Evolutionary conservation across 2,797 vertebrate genomes (phyloP), one percentile per base, ranked within the genome.

Genomic region (Alcedo quadribrachys): DNA sequence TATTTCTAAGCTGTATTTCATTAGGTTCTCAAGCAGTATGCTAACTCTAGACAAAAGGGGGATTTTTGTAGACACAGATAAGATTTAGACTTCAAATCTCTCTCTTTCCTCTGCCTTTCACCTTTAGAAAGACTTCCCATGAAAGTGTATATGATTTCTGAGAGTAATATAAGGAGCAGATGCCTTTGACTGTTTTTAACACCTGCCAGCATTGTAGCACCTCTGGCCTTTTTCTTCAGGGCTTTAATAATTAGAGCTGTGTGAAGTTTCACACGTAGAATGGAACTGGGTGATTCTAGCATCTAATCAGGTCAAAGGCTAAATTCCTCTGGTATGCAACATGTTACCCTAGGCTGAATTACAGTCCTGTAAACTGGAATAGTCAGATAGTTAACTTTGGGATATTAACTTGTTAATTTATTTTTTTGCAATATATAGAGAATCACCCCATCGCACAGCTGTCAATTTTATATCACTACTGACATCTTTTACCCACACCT

Each of bases 271-370:
- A 94, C 92, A 94, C 24, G 14, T 85, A 88, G 88, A 91, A 85
- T 79, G 78, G 88, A 92, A 90, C 85, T 77, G 91, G 88, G 90
- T 95, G 80, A 93, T 90, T 90, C 91, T 73, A 70, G 83, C 65
- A 71, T 88, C 82, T 93, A 93, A 96, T 87, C 73, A 76, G 94
- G 93, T 95, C 95, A 96, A 94, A 96, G 95, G 95, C 88, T 96
- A 94, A 92, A 95, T 95, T 96, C 92, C 91, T 93, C 62, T 84
- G 73, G 40, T 87, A 24, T 89, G 84, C 86, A 95, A 83, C 65
- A 45, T 42, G 54, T 75, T 95, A 73, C 71, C 75, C 60, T 63
- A 63, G 87, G 90, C 84, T 90, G 86, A 96, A 90, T 86, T 87
- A 78, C 5, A 92, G 46, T 32, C 37, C 67, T 70, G 57, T 63